Evolutionary conservation across 2,113 vertebrate species (phyloP).

Genomic region (Mellivora capensis): DNA sequence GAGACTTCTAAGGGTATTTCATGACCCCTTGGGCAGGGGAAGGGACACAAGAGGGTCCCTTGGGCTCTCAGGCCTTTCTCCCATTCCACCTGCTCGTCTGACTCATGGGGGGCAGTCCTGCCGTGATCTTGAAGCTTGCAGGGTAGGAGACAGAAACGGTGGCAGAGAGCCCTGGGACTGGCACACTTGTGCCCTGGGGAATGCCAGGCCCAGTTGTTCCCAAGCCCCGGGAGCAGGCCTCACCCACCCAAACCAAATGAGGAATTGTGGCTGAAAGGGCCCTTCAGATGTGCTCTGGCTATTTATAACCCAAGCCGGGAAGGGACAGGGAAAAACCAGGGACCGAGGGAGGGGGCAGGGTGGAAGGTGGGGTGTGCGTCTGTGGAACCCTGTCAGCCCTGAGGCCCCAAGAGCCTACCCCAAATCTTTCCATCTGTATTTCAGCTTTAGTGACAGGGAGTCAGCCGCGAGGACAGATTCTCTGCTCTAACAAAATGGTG

Average conservation of each 20-base stretch:
- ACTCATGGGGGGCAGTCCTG: not conserved
- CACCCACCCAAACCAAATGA: constrained; percentile 64
- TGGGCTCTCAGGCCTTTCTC: not conserved
- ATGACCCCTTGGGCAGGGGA: not conserved
- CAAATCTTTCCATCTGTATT: not conserved
- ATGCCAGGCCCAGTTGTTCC: constrained; percentile 56
- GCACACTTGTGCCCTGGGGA: constrained; percentile 37
- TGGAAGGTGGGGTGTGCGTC: not conserved
- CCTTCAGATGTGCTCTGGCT: constrained; percentile 54
- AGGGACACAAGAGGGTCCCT: not conserved
- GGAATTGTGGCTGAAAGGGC: constrained; percentile 67
- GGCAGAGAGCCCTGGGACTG: constrained; percentile 44
- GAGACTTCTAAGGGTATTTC: not conserved
- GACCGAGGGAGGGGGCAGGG: not conserved
- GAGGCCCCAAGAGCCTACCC: not conserved
- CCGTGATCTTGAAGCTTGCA: not conserved
- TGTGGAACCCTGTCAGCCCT: not conserved
- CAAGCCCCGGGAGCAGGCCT: constrained; percentile 56
- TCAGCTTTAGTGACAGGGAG: not conserved
- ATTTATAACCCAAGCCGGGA: constrained; percentile 64
- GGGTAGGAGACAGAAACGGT: not conserved
- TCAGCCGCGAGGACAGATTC: not conserved
- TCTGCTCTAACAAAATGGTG: not conserved
- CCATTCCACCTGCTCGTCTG: not conserved
- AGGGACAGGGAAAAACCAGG: constrained; percentile 30